Percentiles rank a stretch among this genome's conserved stretches.
These are phyloP conservation scores for Apoderus coryli DNA, from an alignment of 2,888 invertebrate genomes.

Conservation along the genomic window DNA sequence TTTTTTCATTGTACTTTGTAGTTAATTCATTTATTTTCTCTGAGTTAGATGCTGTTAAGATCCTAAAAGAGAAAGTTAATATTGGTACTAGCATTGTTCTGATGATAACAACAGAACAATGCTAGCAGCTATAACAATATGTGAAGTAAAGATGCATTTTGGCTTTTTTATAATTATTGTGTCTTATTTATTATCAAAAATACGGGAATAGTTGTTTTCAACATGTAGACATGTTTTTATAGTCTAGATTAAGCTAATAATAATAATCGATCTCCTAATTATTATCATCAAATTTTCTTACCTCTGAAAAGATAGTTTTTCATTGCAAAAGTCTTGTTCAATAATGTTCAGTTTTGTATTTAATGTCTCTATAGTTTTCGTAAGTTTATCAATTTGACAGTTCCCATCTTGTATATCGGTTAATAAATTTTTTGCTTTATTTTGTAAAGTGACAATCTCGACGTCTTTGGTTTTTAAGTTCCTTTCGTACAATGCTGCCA, in stretches of 20 bases:
- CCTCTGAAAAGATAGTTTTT: conserved; percentile 14
- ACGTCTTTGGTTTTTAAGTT: conserved; percentile 43
- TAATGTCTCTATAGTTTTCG: conserved; percentile 21
- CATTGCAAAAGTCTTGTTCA: conserved; percentile 21
- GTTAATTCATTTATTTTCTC: conserved; percentile 20
- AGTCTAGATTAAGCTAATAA: too few species aligned
- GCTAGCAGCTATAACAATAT: too few species aligned
- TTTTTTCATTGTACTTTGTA: conserved; percentile 17
- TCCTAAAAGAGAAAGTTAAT: conserved; percentile 18
- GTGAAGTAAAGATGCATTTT: too few species aligned
- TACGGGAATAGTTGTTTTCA: too few species aligned
- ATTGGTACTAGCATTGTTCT: too few species aligned
- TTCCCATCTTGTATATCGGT: too few species aligned
- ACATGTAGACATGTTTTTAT: too few species aligned
- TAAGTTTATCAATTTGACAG: conserved; percentile 24
- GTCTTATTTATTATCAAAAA: too few species aligned
- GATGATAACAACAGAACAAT: too few species aligned
- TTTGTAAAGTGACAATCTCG: conserved; percentile 37
- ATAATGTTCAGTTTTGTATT: conserved; percentile 24
- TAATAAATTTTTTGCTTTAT: conserved; percentile 31
- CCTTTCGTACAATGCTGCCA: conserved; percentile 39
- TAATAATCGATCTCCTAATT: too few species aligned
- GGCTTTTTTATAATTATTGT: too few species aligned
- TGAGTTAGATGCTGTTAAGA: conserved; percentile 12
- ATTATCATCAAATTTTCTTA: conserved; percentile 6